Conservation (phyloP, 2,797 vertebrate species). For the Coregonus sp. region DNA sequence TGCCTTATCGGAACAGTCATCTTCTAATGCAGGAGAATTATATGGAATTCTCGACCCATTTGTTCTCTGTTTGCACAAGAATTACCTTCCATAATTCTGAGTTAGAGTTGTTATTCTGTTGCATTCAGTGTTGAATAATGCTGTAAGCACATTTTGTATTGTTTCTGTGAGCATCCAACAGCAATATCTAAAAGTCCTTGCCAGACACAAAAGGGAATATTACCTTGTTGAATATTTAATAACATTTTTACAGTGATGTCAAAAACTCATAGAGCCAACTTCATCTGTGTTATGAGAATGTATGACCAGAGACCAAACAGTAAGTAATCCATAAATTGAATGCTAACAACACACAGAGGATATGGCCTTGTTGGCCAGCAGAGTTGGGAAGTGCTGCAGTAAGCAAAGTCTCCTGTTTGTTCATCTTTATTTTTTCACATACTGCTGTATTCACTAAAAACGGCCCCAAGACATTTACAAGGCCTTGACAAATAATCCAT, state of each 20-base stretch:
- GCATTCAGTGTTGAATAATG: not conserved
- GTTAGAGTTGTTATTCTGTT: not conserved
- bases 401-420: not conserved
- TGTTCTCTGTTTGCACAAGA: not conserved
- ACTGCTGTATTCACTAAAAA: not conserved
- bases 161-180: not conserved
- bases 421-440: not conserved
- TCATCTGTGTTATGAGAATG: not conserved
- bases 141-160: not conserved
- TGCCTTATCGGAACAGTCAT: not conserved
- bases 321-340: not conserved
- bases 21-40: too few relatives aligned
- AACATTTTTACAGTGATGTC: not conserved
- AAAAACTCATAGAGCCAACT: not conserved
- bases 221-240: not conserved
- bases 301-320: not conserved
- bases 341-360: not conserved
- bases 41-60: not conserved
- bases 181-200: not conserved
- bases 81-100: not conserved
- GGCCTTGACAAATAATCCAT: not conserved
- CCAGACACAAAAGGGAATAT: not conserved
- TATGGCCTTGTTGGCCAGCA: not conserved
- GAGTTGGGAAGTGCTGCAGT: not conserved
- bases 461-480: not conserved